These are phyloP conservation scores for Drosophila buzzatii DNA, from an alignment of 2,888 invertebrate species.

Conservation along the genomic window DNA sequence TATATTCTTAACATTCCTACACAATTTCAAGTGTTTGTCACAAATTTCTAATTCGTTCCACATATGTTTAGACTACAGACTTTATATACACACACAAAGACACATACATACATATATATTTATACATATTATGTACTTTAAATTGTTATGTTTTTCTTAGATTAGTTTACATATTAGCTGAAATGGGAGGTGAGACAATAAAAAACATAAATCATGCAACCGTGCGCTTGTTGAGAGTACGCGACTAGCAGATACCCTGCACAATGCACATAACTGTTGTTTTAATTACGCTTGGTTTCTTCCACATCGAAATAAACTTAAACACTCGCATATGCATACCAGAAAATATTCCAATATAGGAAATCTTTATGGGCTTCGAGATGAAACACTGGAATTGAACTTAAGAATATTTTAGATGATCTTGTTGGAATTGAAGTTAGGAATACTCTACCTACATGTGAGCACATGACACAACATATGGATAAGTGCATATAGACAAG, in stretches of 20 bases:
- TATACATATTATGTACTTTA: slow-evolving; percentile 15
- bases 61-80: slow-evolving; percentile 22
- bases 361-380: no score
- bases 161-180: slow-evolving; percentile 14
- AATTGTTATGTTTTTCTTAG: slow-evolving; percentile 50
- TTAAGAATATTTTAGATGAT: no score
- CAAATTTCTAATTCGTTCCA: slow-evolving; percentile 40
- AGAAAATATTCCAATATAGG: neutral
- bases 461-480: no score
- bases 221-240: neutral
- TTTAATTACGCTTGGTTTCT: neutral
- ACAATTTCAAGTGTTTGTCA: slow-evolving; percentile 28
- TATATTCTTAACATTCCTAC: slow-evolving; percentile 41
- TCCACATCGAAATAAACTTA: neutral
- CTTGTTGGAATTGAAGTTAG: no score
- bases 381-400: no score
- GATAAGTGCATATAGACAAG: no score
- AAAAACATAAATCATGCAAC: slow-evolving; percentile 1
- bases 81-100: slow-evolving; percentile 6
- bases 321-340: no score
- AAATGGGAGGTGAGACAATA: slow-evolving; percentile 37
- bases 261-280: neutral
- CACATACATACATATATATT: neutral
- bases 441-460: no score
- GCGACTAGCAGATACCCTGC: neutral